Conservation (phyloP, 2,888 invertebrate species). For the Stramonita haemastoma region DNA sequence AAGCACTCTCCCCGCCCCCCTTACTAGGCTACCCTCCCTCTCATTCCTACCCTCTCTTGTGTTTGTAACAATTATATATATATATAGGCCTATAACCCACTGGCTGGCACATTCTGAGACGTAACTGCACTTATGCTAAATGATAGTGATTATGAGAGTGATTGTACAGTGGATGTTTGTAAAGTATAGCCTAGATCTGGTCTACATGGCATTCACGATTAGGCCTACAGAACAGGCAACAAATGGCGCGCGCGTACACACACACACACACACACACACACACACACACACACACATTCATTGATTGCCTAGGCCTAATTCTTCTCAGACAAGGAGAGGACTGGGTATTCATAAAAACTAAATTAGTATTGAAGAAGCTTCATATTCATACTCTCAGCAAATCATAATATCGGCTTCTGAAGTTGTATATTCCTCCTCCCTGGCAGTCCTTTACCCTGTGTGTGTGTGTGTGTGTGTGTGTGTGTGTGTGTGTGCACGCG, state of each 20-base stretch:
- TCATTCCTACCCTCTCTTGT: background rate
- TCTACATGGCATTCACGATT: too few relatives aligned
- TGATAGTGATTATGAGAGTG: too few relatives aligned
- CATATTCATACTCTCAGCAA: background rate
- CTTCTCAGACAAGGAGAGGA: background rate
- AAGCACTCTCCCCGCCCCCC: background rate
- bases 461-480: background rate
- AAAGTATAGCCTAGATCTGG: too few relatives aligned
- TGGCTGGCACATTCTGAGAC: background rate
- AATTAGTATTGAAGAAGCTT: too few relatives aligned
- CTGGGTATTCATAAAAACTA: too few relatives aligned
- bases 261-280: conserved; percentile 30
- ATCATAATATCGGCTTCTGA: background rate
- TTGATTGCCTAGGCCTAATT: too few relatives aligned
- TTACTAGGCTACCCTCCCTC: background rate
- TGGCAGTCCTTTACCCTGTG: background rate
- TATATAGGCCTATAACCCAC: background rate
- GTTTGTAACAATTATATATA: background rate
- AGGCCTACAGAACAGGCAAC: background rate
- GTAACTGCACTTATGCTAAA: background rate
- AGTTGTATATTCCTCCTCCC: background rate
- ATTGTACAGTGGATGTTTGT: too few relatives aligned
- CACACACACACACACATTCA: conserved; percentile 10
- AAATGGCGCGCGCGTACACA: background rate
- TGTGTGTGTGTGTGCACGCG: too few relatives aligned